Evolutionary conservation across 2,888 invertebrate genomes (phyloP), one percentile per base, ranked within the genome.

Genomic region (Gerris lacustris): DNA sequence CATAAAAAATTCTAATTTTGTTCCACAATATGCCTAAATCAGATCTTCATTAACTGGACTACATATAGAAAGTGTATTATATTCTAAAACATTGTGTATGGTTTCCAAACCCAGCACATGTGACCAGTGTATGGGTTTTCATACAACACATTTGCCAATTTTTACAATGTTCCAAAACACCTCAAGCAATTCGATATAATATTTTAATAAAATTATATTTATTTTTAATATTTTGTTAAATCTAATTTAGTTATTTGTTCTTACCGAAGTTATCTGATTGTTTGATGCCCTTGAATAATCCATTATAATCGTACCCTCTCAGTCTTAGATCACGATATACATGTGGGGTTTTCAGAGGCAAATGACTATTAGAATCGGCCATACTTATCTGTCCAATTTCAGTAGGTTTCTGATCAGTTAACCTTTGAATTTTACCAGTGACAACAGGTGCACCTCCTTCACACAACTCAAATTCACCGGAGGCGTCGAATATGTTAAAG

Each of bases 401-500:
- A 18, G 5, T n/a, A 4, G 31, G 18, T 18, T 64, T 31, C 17
- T n/a, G 31, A 64, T 64, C 64, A 64, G 64, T 18, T 64, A 31
- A 4, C 18, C 64, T n/a, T 31, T 63, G 64, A 5, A 74, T 74
- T 45, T 67, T 69, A 11, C 96, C 96, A 64, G 89, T 88, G 2
- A 93, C 94, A 4, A 88, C 90, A 15, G 93, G 86, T 63, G 88
- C 86, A 55, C 91, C 94, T 72, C 90, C 88, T 82, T 96, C 96
- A 78, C 89, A 88, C 72, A 97, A 88, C 80, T 95, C 94, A 83
- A 96, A 97, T 75, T 90, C 88, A 44, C 93, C 90, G 62, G 87
- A 86, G 67, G 90, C 91, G 77, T 90, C 90, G 76, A 94, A 89
- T 76, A 94, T 87, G 79, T 89, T 92, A 64, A 95, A 84, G 44